A percentile compares a stretch with the other conserved stretches of the same genome.
Evolutionary conservation across 2,113 vertebrate genomes (phyloP).

Genomic region (Dolichotis patagonum): DNA sequence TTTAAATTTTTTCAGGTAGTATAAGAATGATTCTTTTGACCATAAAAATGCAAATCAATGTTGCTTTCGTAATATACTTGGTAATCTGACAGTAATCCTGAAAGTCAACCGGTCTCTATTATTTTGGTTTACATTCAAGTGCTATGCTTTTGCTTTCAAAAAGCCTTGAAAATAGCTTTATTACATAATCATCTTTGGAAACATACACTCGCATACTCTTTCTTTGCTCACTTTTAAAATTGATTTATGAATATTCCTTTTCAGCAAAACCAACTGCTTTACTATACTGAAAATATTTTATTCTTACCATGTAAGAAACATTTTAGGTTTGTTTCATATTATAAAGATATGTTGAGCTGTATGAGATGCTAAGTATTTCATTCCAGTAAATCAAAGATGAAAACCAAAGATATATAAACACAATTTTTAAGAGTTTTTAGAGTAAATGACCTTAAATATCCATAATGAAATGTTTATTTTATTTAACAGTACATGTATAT

Average conservation of each 20-base stretch:
- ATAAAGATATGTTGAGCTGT: neutral
- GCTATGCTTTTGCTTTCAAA: neutral
- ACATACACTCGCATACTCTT: neutral
- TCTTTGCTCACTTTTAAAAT: neutral
- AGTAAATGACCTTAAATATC: neutral
- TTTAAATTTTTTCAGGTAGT: neutral
- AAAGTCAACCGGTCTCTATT: neutral
- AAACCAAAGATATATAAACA: neutral
- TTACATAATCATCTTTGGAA: neutral
- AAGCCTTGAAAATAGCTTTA: neutral
- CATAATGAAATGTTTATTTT: neutral
- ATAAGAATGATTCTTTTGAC: neutral
- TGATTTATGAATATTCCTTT: neutral
- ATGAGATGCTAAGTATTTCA: neutral
- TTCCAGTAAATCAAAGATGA: slow-evolving; percentile 3
- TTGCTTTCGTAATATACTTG: neutral
- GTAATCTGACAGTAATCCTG: neutral
- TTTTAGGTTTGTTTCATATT: neutral
- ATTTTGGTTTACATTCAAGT: neutral
- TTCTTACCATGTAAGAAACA: neutral
- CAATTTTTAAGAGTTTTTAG: neutral
- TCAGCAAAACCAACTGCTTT: neutral
- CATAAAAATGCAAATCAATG: neutral
- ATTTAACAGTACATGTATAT: neutral
- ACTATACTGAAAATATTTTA: neutral